Evolutionary conservation across 2,797 vertebrate species (phyloP).

Genomic region (Pyrocephalus nanus): DNA sequence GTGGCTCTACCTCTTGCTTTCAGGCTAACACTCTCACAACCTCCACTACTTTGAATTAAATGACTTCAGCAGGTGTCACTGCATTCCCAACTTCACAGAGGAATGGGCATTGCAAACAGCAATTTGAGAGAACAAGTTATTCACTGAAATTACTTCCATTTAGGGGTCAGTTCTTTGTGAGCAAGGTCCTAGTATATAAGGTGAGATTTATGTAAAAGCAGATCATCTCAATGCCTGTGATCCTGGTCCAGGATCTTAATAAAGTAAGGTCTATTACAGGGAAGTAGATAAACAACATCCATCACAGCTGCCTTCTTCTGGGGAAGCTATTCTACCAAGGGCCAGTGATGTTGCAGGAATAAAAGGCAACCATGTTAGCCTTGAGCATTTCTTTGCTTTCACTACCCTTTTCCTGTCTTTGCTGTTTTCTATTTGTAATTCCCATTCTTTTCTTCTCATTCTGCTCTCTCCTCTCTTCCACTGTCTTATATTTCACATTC

Average conservation of each 20-base stretch:
- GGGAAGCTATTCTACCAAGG: not conserved
- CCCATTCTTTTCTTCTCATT: not conserved
- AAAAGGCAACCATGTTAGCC: not conserved
- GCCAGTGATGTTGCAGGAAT: not conserved
- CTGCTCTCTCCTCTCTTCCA: not conserved
- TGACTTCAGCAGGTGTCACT: not conserved
- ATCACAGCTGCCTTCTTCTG: not conserved
- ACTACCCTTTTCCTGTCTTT: not conserved
- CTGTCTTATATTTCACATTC: not conserved
- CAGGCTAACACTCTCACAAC: not conserved
- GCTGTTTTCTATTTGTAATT: not conserved
- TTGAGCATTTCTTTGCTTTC: not conserved
- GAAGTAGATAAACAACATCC: not conserved
- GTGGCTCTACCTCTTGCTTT: not conserved
- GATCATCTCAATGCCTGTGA: not conserved
- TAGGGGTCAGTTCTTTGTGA: not conserved
- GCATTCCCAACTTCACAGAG: not conserved
- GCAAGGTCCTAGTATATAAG: not conserved
- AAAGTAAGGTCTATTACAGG: not conserved
- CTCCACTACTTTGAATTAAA: not conserved
- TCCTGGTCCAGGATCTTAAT: not conserved
- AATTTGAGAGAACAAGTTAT: not conserved
- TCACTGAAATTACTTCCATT: not conserved
- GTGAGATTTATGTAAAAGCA: not conserved
- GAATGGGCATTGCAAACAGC: not conserved